Conservation (phyloP, 2,797 vertebrate genomes). For the Liparis tanakae region DNA sequence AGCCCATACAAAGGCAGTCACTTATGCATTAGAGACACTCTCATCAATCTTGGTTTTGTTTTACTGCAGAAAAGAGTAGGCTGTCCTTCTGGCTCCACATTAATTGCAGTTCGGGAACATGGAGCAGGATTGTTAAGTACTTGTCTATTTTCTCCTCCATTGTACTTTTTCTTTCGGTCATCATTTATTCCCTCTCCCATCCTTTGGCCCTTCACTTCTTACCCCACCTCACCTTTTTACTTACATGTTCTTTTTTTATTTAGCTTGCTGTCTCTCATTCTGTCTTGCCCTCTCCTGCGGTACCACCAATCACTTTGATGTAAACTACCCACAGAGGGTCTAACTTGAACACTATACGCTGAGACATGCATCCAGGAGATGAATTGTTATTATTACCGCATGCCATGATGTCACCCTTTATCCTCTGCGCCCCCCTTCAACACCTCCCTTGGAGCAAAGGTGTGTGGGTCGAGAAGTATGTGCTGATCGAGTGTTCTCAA, state of each 20-base stretch:
- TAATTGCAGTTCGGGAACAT: conserved; percentile 77
- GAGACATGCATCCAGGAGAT: conserved; percentile 72
- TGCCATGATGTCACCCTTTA: conserved; percentile 56
- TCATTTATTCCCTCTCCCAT: conserved; percentile 26
- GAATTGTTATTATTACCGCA: conserved; percentile 75
- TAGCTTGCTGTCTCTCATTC: conserved; percentile 23
- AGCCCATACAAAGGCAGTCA: conserved; percentile 54
- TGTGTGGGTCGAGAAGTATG: conserved; percentile 65
- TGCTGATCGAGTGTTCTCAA: conserved; percentile 71
- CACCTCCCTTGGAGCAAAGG: conserved; percentile 56
- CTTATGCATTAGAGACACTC: conserved; percentile 58
- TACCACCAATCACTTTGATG: conserved; percentile 70
- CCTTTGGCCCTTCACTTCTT: conserved; percentile 28
- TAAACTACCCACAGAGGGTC: conserved; percentile 71
- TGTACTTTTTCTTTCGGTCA: conserved; percentile 23
- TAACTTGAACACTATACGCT: conserved; percentile 69
- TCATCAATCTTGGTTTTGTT: conserved; percentile 80
- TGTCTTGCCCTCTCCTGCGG: conserved; percentile 35
- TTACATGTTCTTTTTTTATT: conserved; percentile 3
- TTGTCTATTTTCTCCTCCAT: conserved; percentile 41
- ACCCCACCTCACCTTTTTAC: conserved; percentile 38
- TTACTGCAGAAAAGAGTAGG: conserved; percentile 69
- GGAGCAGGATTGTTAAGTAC: conserved; percentile 63
- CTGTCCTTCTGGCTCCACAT: conserved; percentile 73
- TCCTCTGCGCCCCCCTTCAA: conserved; percentile 24